Evolutionary conservation across 2,797 vertebrate species (phyloP).

Genomic region (Rhynchotus rufescens): DNA sequence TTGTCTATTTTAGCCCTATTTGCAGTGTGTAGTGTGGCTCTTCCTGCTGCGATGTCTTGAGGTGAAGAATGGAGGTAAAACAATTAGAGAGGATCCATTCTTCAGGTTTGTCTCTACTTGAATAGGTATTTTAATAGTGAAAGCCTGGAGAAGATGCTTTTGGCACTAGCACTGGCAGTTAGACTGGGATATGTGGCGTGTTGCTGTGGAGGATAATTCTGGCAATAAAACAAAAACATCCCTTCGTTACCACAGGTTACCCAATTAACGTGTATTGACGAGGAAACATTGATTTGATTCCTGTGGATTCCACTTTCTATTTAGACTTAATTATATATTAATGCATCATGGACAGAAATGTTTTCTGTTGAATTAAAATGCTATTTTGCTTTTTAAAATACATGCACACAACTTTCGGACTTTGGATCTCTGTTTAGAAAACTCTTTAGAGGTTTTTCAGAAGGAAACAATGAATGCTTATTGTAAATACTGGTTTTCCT

Average conservation of each 20-base stretch:
- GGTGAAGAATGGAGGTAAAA: conserved; percentile 87
- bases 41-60: conserved; percentile 90
- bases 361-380: not conserved
- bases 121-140: not conserved
- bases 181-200: not conserved
- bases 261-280: not conserved
- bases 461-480: not conserved
- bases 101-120: conserved; percentile 85
- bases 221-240: not conserved
- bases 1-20: conserved; percentile 85
- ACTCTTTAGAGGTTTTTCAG: not conserved
- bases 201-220: rapidly evolving
- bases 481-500: not conserved
- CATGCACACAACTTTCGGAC: not conserved
- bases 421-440: not conserved
- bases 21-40: conserved; percentile 91
- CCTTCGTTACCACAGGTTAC: not conserved
- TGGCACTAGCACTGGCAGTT: not conserved
- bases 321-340: not conserved
- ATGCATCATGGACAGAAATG: not conserved
- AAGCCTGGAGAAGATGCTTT: not conserved
- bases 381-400: not conserved
- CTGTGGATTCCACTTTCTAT: not conserved
- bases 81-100: conserved; percentile 87
- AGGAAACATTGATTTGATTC: not conserved